Evolutionary conservation across 2,888 invertebrate genomes (phyloP).

Genomic region (Tenthredo amoena): DNA sequence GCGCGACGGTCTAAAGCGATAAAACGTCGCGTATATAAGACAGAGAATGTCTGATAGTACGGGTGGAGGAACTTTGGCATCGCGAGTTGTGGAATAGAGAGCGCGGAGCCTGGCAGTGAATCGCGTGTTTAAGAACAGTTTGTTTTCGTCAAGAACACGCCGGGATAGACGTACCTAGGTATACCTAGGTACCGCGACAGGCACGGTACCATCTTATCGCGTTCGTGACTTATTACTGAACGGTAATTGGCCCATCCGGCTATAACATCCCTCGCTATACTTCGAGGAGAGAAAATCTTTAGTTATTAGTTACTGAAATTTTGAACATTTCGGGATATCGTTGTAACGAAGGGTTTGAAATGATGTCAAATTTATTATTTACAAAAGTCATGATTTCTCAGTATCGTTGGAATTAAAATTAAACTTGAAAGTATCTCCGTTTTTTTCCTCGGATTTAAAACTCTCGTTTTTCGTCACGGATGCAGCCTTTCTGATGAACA

Average conservation of each 20-base stretch:
- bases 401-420: constrained; percentile 79
- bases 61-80: constrained; percentile 61
- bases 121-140: constrained; percentile 70
- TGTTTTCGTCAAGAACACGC: constrained; percentile 60
- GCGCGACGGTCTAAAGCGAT: neutral
- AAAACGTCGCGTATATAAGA: neutral
- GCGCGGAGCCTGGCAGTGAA: constrained; percentile 70
- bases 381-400: constrained; percentile 47
- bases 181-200: constrained; percentile 59
- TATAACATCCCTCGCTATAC: neutral
- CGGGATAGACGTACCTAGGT: neutral
- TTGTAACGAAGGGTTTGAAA: neutral
- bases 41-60: neutral
- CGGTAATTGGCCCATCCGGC: neutral
- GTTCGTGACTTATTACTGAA: constrained; percentile 44
- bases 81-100: constrained; percentile 61
- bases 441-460: neutral
- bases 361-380: neutral
- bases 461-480: constrained; percentile 77
- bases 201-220: constrained; percentile 69
- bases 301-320: neutral
- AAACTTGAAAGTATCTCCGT: constrained; percentile 78
- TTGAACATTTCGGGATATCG: neutral
- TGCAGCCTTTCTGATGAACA: constrained; percentile 85
- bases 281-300: neutral